Base-by-base conservation (phyloP, 2,888 invertebrate genomes). In the Phymatocera aterrima region DNA sequence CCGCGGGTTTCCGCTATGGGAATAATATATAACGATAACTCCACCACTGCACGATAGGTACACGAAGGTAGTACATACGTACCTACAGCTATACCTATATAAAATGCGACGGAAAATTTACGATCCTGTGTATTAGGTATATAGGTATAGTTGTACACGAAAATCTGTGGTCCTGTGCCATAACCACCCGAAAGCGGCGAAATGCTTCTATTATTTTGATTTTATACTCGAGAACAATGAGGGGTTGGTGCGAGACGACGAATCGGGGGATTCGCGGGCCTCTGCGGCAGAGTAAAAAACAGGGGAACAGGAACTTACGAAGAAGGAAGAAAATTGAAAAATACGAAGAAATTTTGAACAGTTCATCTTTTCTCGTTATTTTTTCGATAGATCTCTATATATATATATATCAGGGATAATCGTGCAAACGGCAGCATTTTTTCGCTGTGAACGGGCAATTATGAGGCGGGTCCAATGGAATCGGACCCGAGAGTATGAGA, bases 161-260 rank as follows among this genome's bases (percentile, higher is more conserved):
- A n/a, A n/a, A n/a, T n/a, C 3, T n/a, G 15, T n/a, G n/a, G 48
- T n/a, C 5, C 48, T n/a, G 15, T n/a, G 15, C 4, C 15, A 48
- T 48, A 48, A 4, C 12, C 3, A 48, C 8, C 4, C 40, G 8
- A 5, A 5, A 40, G 4, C 40, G 4, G 40, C 40, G 40, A 40
- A 40, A 40, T 28, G 57, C 28, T 28, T 57, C 51, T 51, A 57
- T 57, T 57, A 57, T 57, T 57, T 57, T 57, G n/a, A n/a, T n/a
- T n/a, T n/a, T n/a, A n/a, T n/a, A 57, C 57, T 28, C 57, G 57
- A 28, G 28, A 57, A 57, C 57, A 57, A 57, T 57, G 57, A 57
- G 28, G 28, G 57, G 54, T n/a, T n/a, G 57, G 28, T 57, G 57
- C 57, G 57, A 57, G 28, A 24, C 57, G 21, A 24, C 2, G 51